A percentile compares a stretch with the other conserved stretches of the same genome.
phyloP scores from a whole-genome alignment of 1,140 invertebrate species.

The Oppia nitens region DNA sequence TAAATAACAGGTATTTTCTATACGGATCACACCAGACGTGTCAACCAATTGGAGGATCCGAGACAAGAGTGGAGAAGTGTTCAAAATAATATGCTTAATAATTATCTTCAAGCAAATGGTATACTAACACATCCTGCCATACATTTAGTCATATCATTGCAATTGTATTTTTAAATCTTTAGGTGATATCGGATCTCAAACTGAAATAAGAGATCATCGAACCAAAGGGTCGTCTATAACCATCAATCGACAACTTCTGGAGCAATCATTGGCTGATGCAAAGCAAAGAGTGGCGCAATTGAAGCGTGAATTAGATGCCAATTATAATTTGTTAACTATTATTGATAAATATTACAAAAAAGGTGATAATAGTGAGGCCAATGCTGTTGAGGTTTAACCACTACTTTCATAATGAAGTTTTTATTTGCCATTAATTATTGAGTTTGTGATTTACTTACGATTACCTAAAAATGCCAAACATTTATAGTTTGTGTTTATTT shows the following conservation, averaged over 20 bases:
- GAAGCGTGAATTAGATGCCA: constrained; percentile 16
- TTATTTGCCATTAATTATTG: too few relatives aligned
- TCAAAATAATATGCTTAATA: constrained; percentile 87
- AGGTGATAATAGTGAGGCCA: constrained; percentile 11
- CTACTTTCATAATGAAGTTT: too few relatives aligned
- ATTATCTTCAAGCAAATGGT: constrained; percentile 48
- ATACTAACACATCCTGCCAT: neutral
- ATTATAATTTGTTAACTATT: constrained; percentile 14
- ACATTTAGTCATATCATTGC: neutral
- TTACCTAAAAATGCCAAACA: too few relatives aligned
- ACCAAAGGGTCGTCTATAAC: neutral
- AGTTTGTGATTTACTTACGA: too few relatives aligned
- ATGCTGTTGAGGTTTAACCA: constrained; percentile 14
- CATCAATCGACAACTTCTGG: constrained; percentile 1
- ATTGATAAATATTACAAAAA: constrained; percentile 18
- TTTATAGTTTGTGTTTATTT: too few relatives aligned
- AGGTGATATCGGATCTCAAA: neutral
- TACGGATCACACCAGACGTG: constrained; percentile 88
- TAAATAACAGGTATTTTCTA: constrained; percentile 53
- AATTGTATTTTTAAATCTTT: neutral
- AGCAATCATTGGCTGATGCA: constrained; percentile 15
- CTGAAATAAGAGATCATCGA: neutral
- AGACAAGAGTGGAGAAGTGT: constrained; percentile 83
- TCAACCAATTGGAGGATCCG: constrained; percentile 85
- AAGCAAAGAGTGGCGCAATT: constrained; percentile 15